Evolutionary conservation across 2,797 vertebrate species (phyloP), one percentile per base, ranked within the genome.

Genomic region (Rhyacichthys aspro): DNA sequence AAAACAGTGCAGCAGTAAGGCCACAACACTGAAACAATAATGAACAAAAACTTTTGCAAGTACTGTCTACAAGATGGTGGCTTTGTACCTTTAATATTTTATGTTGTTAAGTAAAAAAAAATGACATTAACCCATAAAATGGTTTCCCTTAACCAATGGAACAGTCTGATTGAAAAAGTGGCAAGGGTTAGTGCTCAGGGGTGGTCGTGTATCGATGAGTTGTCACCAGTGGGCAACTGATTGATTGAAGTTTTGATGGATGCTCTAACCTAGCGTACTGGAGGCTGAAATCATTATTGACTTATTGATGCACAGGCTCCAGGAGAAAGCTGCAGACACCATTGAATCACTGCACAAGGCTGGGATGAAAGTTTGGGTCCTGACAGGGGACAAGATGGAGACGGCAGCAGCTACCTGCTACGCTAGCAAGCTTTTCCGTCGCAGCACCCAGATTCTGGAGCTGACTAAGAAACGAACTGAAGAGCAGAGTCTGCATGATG

Each of bases 341-440:
- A 97, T 99, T 6, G 98, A 99, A 88, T 92, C 96, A 0, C 93
- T 99, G 49, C 97, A 99, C 89, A 98, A 98, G 86, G 98, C 98
- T 0, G 98, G 97, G 44, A 98, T 99, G 84, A 98, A 98, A 76
- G 95, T 99, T 33, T 99, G 98, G 98, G 98, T 99, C 63, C 92
- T 99, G 61, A 99, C 98, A 0, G 98, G 98, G 28, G 98, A 99
- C 91, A 99, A 99, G 90, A 98, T 98, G 96, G 98, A 99, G 90
- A 99, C 98, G 0, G 98, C 98, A 0, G 93, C 95, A 0, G 97
- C 97, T 43, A 95, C 97, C 28, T 98, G 98, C 90, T 99, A 99
- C 0, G 97, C 98, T 69, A 98, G 97, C 92, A 98, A 94, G 86
- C 94, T 99, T 28, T 99, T 99, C 85, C 91, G 95, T 38, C 93